Evolutionary conservation across 2,113 vertebrate genomes (phyloP).

Genomic region (Ciconia maguari): DNA sequence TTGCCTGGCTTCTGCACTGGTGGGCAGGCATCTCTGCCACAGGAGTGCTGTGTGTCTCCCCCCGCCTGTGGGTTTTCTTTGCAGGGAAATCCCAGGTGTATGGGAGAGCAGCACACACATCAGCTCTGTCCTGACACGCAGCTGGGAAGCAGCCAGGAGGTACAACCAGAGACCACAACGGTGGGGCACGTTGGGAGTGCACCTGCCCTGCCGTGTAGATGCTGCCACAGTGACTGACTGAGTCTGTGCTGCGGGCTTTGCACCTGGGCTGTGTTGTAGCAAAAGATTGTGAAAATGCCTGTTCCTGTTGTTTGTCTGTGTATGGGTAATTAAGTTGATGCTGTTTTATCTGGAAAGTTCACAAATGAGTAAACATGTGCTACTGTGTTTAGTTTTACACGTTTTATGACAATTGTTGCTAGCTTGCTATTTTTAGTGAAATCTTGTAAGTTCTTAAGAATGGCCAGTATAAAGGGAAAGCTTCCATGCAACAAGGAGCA

Average conservation of each 20-base stretch:
- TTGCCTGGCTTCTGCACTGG: background rate
- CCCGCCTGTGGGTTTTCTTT: background rate
- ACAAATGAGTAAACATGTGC: background rate
- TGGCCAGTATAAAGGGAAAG: background rate
- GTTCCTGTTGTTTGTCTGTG: background rate
- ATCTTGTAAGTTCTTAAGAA: background rate
- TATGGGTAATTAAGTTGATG: background rate
- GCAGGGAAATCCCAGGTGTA: background rate
- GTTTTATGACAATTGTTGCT: background rate
- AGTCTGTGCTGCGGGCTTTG: background rate
- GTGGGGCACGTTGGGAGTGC: rapidly evolving
- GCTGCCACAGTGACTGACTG: background rate
- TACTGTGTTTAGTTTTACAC: background rate
- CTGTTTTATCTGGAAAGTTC: background rate
- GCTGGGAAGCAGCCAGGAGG: background rate
- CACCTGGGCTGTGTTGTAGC: background rate
- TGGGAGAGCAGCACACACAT: background rate
- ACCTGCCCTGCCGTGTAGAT: background rate
- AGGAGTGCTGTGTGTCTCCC: rapidly evolving
- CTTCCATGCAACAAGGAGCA: background rate
- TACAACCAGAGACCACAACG: background rate
- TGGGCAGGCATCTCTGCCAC: background rate
- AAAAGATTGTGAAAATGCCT: background rate
- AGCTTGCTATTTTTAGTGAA: background rate
- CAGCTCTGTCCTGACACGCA: background rate